Percentiles rank a stretch among this genome's conserved stretches.
Evolutionary conservation across 2,888 invertebrate species (phyloP).

Genomic region (Sthenelais limicola): DNA sequence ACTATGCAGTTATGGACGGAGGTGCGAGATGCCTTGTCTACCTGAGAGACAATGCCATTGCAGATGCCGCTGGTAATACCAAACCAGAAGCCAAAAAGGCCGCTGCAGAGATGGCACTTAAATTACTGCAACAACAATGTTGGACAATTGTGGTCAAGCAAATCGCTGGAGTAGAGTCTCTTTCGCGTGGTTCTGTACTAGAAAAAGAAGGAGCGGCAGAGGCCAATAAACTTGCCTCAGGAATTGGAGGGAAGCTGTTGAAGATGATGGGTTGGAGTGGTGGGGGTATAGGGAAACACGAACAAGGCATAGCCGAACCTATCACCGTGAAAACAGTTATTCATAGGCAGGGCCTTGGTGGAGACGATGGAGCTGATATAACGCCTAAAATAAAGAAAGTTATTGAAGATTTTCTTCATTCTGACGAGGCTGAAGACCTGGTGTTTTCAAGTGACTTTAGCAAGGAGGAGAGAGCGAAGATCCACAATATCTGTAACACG

Average conservation of each 20-base stretch:
- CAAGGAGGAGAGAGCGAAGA: constrained; percentile 72
- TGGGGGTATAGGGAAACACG: constrained; percentile 79
- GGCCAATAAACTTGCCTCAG: constrained; percentile 68
- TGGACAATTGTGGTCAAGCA: constrained; percentile 66
- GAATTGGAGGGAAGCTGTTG: constrained; percentile 78
- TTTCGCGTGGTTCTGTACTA: no score
- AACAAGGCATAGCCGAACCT: constrained; percentile 79
- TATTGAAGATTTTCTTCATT: constrained; percentile 65
- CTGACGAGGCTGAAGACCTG: constrained; percentile 69
- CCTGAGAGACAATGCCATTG: constrained; percentile 56
- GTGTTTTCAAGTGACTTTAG: constrained; percentile 72
- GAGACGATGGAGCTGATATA: constrained; percentile 56
- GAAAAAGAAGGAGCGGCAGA: constrained; percentile 55
- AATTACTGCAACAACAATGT: constrained; percentile 57
- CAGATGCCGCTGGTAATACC: constrained; percentile 52
- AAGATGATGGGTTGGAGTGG: constrained; percentile 83
- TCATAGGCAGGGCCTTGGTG: constrained; percentile 67
- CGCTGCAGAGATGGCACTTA: constrained; percentile 57
- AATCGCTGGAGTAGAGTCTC: no score
- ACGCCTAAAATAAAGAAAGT: constrained; percentile 60
- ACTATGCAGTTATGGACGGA: background rate
- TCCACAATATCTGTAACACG: constrained; percentile 70
- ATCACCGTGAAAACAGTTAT: constrained; percentile 65
- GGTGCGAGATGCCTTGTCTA: constrained; percentile 45
- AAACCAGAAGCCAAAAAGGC: constrained; percentile 56